A percentile compares a stretch with the other conserved stretches of the same genome.
Conservation (phyloP, 1,140 invertebrate genomes). For the Theocolax elegans region DNA sequence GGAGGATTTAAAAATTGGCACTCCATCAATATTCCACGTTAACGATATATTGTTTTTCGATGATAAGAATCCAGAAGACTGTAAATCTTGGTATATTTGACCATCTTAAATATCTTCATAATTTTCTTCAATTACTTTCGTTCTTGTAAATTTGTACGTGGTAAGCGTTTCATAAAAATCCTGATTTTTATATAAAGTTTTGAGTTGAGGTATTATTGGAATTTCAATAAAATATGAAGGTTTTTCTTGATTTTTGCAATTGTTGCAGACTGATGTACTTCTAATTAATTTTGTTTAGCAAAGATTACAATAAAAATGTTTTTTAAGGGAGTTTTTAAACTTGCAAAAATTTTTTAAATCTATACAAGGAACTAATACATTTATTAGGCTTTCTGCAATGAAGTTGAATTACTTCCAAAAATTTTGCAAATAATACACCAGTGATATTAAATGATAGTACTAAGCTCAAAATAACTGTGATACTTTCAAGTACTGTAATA, state of each 20-base stretch:
- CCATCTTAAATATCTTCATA: conserved; percentile 23
- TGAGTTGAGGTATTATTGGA: neutral
- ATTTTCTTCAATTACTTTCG: neutral
- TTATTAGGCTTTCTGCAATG: neutral
- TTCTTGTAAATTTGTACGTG: neutral
- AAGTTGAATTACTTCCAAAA: neutral
- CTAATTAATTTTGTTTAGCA: neutral
- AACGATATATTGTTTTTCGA: neutral
- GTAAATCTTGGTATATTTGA: neutral
- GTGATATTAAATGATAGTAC: too few species aligned
- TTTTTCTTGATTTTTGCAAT: neutral
- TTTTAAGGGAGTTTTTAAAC: neutral
- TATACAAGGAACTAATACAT: neutral
- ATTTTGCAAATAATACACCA: neutral
- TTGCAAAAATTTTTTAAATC: neutral
- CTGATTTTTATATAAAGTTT: neutral
- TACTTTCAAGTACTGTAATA: neutral
- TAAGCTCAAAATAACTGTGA: too few species aligned
- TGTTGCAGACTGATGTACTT: neutral
- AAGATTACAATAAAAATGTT: neutral
- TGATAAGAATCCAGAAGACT: neutral
- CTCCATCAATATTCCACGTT: conserved; percentile 8
- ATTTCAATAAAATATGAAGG: too few species aligned
- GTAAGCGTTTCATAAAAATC: neutral
- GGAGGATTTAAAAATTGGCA: too few species aligned